These are phyloP conservation scores for Drosophila persimilis DNA, from an alignment of 1,140 invertebrate genomes.

Conservation along the genomic window DNA sequence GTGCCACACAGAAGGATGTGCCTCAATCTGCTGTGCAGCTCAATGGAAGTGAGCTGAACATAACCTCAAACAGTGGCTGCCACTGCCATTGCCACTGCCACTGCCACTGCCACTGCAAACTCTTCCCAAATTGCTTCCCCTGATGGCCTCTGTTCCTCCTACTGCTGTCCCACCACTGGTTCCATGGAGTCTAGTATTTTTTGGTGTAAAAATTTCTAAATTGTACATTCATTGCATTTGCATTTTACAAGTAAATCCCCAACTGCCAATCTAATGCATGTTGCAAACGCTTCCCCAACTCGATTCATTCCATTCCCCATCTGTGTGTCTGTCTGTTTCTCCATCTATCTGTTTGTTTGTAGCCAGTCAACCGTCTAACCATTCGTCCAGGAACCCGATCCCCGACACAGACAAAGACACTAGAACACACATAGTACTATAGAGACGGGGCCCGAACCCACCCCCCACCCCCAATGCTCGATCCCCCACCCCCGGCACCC, in stretches of 20 bases:
- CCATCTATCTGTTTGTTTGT: conserved; percentile 70
- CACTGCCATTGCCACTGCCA: conserved; percentile 1
- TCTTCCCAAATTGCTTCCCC: conserved; percentile 26
- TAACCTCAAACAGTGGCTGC: conserved; percentile 13
- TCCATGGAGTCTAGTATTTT: conserved; percentile 63
- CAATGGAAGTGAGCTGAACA: conserved; percentile 33
- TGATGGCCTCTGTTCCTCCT: not conserved
- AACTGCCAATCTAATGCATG: conserved; percentile 81
- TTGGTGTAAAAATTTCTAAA: conserved; percentile 80
- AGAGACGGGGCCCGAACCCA: not conserved
- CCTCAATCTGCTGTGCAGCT: conserved; percentile 39
- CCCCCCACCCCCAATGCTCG: not conserved
- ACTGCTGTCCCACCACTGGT: conserved; percentile 16
- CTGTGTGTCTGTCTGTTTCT: conserved; percentile 2
- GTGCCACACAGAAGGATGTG: not conserved
- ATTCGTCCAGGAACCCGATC: conserved; percentile 62
- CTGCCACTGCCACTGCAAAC: not conserved
- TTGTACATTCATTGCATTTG: conserved; percentile 81
- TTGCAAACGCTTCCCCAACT: conserved; percentile 63
- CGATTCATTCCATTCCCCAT: conserved; percentile 28
- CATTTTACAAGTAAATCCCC: conserved; percentile 81
- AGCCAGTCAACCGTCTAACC: conserved; percentile 77
- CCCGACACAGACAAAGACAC: not conserved
- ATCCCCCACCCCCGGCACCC: conserved; percentile 23
- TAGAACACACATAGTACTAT: no score